phyloP scores from a whole-genome alignment of 1,140 invertebrate genomes.

The Ylistrum balloti region DNA sequence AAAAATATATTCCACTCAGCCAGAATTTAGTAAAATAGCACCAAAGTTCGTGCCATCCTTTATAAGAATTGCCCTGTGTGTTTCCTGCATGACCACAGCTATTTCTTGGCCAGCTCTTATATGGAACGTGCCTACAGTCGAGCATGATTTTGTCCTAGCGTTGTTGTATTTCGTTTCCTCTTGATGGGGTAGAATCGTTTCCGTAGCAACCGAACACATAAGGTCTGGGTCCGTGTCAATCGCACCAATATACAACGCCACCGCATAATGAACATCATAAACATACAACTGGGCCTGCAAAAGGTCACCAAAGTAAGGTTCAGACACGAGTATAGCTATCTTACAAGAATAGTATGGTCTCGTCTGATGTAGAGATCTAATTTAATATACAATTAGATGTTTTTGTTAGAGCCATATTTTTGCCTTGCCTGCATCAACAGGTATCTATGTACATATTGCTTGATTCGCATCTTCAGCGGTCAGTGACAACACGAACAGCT shows the following conservation, averaged over 20 bases:
- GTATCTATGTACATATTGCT: no score
- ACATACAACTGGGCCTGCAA: conserved; percentile 19
- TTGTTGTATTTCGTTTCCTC: not conserved
- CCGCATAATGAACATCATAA: not conserved
- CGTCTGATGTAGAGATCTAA: no score
- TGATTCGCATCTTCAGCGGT: no score
- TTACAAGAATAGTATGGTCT: no score
- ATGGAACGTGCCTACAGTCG: not conserved
- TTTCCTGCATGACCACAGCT: not conserved
- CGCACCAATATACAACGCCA: not conserved
- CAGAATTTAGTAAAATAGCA: conserved; percentile 6
- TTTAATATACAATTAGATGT: no score
- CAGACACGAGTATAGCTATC: not conserved
- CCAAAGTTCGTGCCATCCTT: not conserved
- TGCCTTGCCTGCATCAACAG: no score
- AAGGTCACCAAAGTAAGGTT: not conserved
- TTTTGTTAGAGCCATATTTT: no score
- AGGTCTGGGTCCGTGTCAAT: not conserved
- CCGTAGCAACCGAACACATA: not conserved
- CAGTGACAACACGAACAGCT: no score
- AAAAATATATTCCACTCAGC: not conserved
- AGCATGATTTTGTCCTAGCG: not conserved
- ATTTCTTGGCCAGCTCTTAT: not conserved
- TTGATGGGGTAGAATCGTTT: not conserved
- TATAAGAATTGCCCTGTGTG: not conserved